Base-by-base conservation (phyloP, 2,888 invertebrate genomes). In the Oscheius sp. region DNA sequence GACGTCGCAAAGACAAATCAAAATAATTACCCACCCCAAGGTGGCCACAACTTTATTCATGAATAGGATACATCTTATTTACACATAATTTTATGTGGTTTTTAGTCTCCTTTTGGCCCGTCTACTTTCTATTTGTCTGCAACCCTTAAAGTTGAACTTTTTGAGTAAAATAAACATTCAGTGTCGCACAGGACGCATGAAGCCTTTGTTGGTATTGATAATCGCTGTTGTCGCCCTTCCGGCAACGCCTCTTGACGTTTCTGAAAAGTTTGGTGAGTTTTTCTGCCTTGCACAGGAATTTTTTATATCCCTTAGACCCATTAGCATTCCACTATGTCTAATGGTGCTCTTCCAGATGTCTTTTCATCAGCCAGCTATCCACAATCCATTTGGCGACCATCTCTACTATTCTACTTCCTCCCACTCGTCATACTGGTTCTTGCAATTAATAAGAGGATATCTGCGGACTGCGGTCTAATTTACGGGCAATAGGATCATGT, bases 301-400 rank as follows among this genome's bases (percentile, higher is more conserved):
- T 49, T 49, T 49, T 35, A 35, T 35, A n/a, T n/a, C n/a, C n/a
- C n/a, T n/a, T n/a, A n/a, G n/a, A n/a, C 9, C 35, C 35, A 52
- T 52, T 21, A 52, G 23, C 53, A 3, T 52, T 52, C 9, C 9
- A 52, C 9, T 3, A 3, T 2, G 5, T 35, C 35, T 35, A 35
- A 35, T 35, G 5, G 9, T 35, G 3, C 9, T 35, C 35, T 56
- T 69, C 43, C 69, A 55, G 58, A 58, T 18, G 21, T 52, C 52
- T 66, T 66, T 23, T 43, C 58, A 13, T 72, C 72, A 23, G 72
- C 72, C 13, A 52, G 66, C 16, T 56, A 72, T 16, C 72, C 72
- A 6, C 72, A 72, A 25, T 72, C 72, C 27, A 66, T 72, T 18
- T 72, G 72, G 72, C 29, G 72, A n/a, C 72, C 66, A 23, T 72